These are phyloP conservation scores for Acromyrmex charruanus DNA, from an alignment of 1,140 invertebrate species.

Conservation along the genomic window DNA sequence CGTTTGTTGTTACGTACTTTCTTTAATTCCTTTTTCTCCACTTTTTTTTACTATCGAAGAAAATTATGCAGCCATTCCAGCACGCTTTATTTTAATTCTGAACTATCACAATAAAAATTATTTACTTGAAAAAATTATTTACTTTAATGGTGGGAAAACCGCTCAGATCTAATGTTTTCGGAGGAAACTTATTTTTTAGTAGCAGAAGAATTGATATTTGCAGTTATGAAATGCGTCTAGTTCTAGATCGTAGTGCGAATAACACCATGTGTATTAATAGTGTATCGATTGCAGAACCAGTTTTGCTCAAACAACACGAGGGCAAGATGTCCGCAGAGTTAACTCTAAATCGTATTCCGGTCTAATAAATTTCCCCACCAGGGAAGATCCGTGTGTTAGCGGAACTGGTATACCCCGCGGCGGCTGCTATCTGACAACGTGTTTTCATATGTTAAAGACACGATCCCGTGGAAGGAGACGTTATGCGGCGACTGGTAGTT, in stretches of 20 bases:
- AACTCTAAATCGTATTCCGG: conserved; percentile 57
- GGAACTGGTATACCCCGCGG: conserved; percentile 34
- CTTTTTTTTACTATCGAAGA: neutral
- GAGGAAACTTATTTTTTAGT: neutral
- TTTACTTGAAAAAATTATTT: neutral
- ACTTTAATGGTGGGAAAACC: neutral
- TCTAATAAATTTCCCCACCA: conserved; percentile 50
- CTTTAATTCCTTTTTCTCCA: neutral
- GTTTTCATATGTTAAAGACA: conserved; percentile 64
- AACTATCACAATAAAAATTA: neutral
- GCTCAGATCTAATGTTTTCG: neutral
- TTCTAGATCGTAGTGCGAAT: conserved; percentile 12
- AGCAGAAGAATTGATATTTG: neutral
- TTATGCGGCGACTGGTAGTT: conserved; percentile 41
- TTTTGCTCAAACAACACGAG: conserved; percentile 42
- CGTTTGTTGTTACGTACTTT: neutral
- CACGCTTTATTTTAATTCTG: neutral
- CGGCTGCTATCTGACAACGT: conserved; percentile 51
- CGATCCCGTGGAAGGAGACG: conserved; percentile 44
- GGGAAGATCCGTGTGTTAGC: conserved; percentile 27
- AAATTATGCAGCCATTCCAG: neutral
- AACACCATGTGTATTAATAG: conserved; percentile 48
- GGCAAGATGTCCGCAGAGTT: conserved; percentile 15
- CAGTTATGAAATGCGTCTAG: conserved; percentile 15
- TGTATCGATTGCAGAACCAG: conserved; percentile 46